A percentile compares a stretch with the other conserved stretches of the same genome.
These are phyloP conservation scores for Sabatieria punctata DNA, from an alignment of 2,888 invertebrate genomes.

Conservation along the genomic window DNA sequence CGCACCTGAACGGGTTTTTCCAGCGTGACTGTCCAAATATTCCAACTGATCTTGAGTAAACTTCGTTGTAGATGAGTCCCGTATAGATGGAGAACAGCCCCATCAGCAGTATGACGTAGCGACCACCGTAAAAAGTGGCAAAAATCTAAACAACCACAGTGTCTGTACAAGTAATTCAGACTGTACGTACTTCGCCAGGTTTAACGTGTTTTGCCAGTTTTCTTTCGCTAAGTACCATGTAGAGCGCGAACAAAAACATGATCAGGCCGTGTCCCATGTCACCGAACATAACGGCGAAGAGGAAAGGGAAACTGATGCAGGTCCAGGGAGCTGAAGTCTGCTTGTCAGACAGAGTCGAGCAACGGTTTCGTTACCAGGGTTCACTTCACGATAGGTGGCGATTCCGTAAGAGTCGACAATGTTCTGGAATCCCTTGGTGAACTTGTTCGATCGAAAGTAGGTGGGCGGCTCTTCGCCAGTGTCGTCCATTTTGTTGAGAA, in stretches of 20 bases:
- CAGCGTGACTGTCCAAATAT: slow-evolving; percentile 84
- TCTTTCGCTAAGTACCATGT: slow-evolving; percentile 89
- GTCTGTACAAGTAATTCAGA: too few relatives aligned
- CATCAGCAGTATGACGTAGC: slow-evolving; percentile 93
- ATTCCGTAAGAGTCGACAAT: slow-evolving; percentile 93
- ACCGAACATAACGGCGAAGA: slow-evolving; percentile 96
- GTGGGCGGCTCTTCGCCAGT: slow-evolving; percentile 77
- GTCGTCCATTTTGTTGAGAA: slow-evolving; percentile 86
- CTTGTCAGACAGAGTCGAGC: too few relatives aligned
- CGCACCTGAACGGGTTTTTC: slow-evolving; percentile 31
- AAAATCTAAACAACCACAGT: slow-evolving; percentile 63
- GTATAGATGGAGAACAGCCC: slow-evolving; percentile 95
- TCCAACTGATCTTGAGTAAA: slow-evolving; percentile 86
- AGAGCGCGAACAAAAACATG: slow-evolving; percentile 78
- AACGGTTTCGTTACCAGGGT: slow-evolving; percentile 61
- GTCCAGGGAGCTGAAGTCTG: slow-evolving; percentile 78
- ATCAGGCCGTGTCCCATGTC: slow-evolving; percentile 83
- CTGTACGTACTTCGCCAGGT: slow-evolving; percentile 24
- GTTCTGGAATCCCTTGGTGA: slow-evolving; percentile 81
- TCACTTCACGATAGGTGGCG: slow-evolving; percentile 86
- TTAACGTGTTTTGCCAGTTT: slow-evolving; percentile 42
- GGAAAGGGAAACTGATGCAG: slow-evolving; percentile 88
- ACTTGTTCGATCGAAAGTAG: slow-evolving; percentile 88
- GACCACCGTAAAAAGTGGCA: slow-evolving; percentile 92
- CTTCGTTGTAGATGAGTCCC: slow-evolving; percentile 89